Evolutionary conservation across 2,113 vertebrate species (phyloP).

Genomic region (Hippopotamus amphibius): DNA sequence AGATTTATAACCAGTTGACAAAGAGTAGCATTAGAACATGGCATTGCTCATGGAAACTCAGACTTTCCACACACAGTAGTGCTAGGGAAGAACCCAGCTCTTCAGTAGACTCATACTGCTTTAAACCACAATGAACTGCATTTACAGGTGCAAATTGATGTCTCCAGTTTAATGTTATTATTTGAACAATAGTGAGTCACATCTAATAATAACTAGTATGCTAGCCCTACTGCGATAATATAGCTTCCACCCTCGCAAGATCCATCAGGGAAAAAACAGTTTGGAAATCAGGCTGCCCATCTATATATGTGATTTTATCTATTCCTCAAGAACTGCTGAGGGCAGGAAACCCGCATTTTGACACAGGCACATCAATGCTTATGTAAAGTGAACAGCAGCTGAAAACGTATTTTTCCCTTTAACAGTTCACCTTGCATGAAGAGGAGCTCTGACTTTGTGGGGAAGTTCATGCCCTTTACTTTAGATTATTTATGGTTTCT

Average conservation of each 20-base stretch:
- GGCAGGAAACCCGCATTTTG: constrained; percentile 69
- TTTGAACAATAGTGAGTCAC: constrained; percentile 50
- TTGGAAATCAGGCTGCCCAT: constrained; percentile 52
- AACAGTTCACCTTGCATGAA: constrained; percentile 74
- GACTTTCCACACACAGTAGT: not conserved
- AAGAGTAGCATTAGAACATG: not conserved
- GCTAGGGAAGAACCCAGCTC: not conserved
- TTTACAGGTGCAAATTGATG: not conserved
- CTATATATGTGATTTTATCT: constrained; percentile 56
- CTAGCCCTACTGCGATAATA: not conserved
- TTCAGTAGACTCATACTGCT: not conserved
- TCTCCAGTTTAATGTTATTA: constrained; percentile 13
- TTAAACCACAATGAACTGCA: constrained; percentile 54
- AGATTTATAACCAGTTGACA: constrained; percentile 52
- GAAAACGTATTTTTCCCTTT: constrained; percentile 72
- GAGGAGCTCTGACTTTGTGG: constrained; percentile 72
- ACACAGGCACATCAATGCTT: constrained; percentile 56
- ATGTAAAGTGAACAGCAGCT: constrained; percentile 66
- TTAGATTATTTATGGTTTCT: constrained; percentile 82
- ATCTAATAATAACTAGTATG: constrained; percentile 55
- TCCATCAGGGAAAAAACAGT: constrained; percentile 8
- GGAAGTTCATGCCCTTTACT: constrained; percentile 73
- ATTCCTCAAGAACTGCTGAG: constrained; percentile 60
- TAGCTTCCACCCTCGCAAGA: constrained; percentile 29
- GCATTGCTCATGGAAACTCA: not conserved